Base-by-base conservation (phyloP, 2,113 vertebrate species). In the Peromyscus leucopus region DNA sequence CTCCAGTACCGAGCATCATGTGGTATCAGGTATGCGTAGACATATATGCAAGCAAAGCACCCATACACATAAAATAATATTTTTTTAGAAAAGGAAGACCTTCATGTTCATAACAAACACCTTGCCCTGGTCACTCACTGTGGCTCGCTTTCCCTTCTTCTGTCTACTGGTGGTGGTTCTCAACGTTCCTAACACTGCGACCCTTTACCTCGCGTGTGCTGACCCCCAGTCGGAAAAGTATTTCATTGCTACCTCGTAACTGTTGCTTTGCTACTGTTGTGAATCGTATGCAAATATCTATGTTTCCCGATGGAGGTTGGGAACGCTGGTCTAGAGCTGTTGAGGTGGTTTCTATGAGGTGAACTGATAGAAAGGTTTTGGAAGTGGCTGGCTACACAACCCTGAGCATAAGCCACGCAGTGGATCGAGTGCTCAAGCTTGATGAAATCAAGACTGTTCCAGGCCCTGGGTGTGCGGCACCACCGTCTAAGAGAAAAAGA, bases 361-460 rank as follows among this genome's bases (percentile, higher is more conserved):
- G 90, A 89, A 89, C 28, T 33, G 51, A 89, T 46, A 42, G 16
- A 6, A 31, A 67, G 4, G 24, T 51, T 92, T 86, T 48, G 63
- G 89, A 33, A 91, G 5, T 46, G 39, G 15, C 39, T 2, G 21
- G 48, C 2, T 17, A 1, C 51, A 28, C n/a, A n/a, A 3, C 10
- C 0, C 1, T 11, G 55, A 2, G 17, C 17, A 4, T 1, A 10
- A 17, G 31, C 22, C 7, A 36, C 0, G 15, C 9, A 0, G 42
- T 7, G 13, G 42, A 1, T 10, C 16, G 0, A 7, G 0, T 0
- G 0, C 79, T 55, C 17, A 24, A 74, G n/a, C 31, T 22, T 21
- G 59, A 28, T 3, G 39, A 31, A 39, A 16, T 0, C 0, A 31
- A 31, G n/a, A 4, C 39, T 11, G 17, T 67, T 86, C 63, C 85